Evolutionary conservation across 2,888 invertebrate species (phyloP), one percentile per base, ranked within the genome.

Genomic region (Eupithecia inturbata): DNA sequence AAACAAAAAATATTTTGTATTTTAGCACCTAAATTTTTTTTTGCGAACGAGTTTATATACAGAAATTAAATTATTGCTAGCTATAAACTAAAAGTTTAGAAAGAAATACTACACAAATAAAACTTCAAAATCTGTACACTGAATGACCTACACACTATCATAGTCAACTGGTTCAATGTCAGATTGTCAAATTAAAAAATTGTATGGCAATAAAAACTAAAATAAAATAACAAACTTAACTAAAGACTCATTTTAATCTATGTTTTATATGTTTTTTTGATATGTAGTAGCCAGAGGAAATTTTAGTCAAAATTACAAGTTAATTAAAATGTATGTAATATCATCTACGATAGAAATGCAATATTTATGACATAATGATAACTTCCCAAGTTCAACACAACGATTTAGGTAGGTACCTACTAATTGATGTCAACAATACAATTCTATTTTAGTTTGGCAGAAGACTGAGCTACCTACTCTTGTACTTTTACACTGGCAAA

Each of bases 61-160:
- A 93, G 87, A 87, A 88, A 89, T 88, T 86, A 82, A 84, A 87
- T 88, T 84, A 82, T 85, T 83, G 86, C 93, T 93, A 94, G 92
- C 88, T 85, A 85, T 88, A 87, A 88, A 90, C 90, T 93, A 93
- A 89, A 83, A 84, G 84, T 87, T 88, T 85, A 87, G 88, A 88
- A 89, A 87, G 89, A 88, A 89, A n/a, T n/a, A n/a, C n/a, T 89
- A 90, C 88, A 88, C 87, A 90, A 88, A 91, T 85, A 88, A 87
- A 92, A 93, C 93, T 93, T 93, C 88, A 92, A 91, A 93, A 84
- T 90, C 93, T 93, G 92, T 94, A 94, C 93, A 94, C 85, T 82
- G 82, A 83, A 86, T 86, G 85, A 82, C 22, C 49, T 22, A 53
- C 49, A 49, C 31, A 77, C 81, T 84, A 85, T 83, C 84, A 84